phyloP scores from a whole-genome alignment of 1,140 invertebrate species.

The Andrena cerasifolii region DNA sequence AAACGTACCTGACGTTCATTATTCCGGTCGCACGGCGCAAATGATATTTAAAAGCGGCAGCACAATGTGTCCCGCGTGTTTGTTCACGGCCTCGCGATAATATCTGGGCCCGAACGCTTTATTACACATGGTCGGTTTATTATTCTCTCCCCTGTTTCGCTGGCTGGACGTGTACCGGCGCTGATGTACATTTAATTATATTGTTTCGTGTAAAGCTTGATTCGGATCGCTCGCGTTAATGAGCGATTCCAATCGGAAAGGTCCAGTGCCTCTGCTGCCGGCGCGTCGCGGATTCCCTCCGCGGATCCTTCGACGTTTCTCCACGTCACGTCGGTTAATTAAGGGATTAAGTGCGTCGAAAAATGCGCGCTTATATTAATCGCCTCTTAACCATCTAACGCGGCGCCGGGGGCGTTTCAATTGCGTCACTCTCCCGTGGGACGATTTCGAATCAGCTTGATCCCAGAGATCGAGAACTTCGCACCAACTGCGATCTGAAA shows the following conservation, averaged over 20 bases:
- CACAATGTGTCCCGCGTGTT: background rate
- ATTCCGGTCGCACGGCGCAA: background rate
- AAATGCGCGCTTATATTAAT: slow-evolving; percentile 44
- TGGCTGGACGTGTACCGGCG: slow-evolving; percentile 9
- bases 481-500: no score
- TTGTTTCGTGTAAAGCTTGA: slow-evolving; percentile 35
- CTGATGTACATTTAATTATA: slow-evolving; percentile 48
- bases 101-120: slow-evolving; percentile 23
- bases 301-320: slow-evolving; percentile 22
- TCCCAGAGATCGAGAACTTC: background rate
- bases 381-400: slow-evolving; percentile 34
- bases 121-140: slow-evolving; percentile 37
- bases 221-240: slow-evolving; percentile 36
- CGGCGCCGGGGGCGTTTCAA: slow-evolving; percentile 36
- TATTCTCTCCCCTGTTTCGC: slow-evolving; percentile 19
- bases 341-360: slow-evolving; percentile 31
- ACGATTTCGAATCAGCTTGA: slow-evolving; percentile 30
- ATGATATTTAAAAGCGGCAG: background rate
- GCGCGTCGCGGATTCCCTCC: background rate
- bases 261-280: background rate
- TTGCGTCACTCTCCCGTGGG: slow-evolving; percentile 46
- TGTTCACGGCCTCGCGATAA: slow-evolving; percentile 5
- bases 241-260: slow-evolving; percentile 38
- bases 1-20: background rate
- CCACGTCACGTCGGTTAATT: slow-evolving; percentile 32